phyloP scores from a whole-genome alignment of 2,888 invertebrate genomes.

The Eretmocerus hayati region DNA sequence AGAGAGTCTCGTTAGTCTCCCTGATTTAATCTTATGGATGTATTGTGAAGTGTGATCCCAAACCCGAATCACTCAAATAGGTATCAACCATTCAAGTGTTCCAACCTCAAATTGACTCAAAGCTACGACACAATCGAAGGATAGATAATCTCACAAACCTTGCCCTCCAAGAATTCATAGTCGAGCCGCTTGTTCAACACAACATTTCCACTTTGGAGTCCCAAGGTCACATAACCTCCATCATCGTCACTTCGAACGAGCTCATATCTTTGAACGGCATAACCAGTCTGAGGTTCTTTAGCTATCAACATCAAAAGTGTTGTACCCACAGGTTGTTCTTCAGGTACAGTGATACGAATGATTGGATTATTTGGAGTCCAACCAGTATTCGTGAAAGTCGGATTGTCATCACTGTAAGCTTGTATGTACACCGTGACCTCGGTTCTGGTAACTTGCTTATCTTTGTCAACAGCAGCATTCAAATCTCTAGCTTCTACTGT shows the following conservation, averaged over 20 bases:
- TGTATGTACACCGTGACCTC: constrained; percentile 74
- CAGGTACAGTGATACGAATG: constrained; percentile 62
- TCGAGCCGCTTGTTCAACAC: constrained; percentile 68
- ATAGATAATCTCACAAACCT: constrained; percentile 39
- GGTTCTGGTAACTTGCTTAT: constrained; percentile 57
- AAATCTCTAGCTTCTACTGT: constrained; percentile 63
- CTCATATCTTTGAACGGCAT: constrained; percentile 53
- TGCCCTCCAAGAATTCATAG: constrained; percentile 63
- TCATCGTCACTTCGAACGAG: constrained; percentile 38
- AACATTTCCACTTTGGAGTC: constrained; percentile 67
- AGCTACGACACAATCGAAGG: no score
- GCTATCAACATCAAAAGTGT: constrained; percentile 63
- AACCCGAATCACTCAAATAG: constrained; percentile 22
- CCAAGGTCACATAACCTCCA: constrained; percentile 42
- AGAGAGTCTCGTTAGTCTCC: no score
- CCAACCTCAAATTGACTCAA: constrained; percentile 7
- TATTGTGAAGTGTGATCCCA: no score
- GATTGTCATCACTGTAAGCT: constrained; percentile 69
- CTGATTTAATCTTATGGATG: no score
- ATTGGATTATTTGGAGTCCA: constrained; percentile 67
- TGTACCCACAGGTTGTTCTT: constrained; percentile 70
- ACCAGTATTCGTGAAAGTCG: constrained; percentile 64
- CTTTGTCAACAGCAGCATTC: constrained; percentile 62
- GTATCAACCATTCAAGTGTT: constrained; percentile 1
- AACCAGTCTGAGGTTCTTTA: constrained; percentile 63